Conservation (phyloP, 2,888 invertebrate genomes). For the Digitonthophagus gazella region DNA sequence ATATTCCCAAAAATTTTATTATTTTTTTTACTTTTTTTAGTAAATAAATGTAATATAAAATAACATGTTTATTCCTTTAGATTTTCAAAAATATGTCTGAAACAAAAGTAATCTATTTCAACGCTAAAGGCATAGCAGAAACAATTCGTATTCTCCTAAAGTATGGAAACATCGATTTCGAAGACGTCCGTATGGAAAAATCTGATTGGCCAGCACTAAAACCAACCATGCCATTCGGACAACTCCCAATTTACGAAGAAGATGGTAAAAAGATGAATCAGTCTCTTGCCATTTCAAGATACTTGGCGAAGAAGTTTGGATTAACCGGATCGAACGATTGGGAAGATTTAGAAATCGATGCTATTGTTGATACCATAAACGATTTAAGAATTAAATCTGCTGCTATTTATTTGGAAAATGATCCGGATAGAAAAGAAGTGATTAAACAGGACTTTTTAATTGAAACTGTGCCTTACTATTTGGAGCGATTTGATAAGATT, state of each 20-base stretch:
- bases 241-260: constrained; percentile 60
- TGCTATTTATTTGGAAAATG: constrained; percentile 32
- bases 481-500: constrained; percentile 58
- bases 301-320: constrained; percentile 59
- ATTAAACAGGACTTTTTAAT: constrained; percentile 53
- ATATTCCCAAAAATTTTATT: too few relatives aligned
- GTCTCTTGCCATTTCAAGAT: constrained; percentile 59
- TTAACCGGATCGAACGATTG: constrained; percentile 56
- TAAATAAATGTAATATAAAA: too few relatives aligned
- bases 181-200: constrained; percentile 13
- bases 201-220: constrained; percentile 21
- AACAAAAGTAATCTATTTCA: constrained; percentile 42
- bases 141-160: constrained; percentile 20
- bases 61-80: neutral
- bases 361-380: constrained; percentile 57
- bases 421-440: constrained; percentile 54
- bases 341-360: constrained; percentile 61
- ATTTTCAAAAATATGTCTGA: constrained; percentile 25
- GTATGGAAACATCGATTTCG: constrained; percentile 22
- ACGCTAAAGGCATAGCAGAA: constrained; percentile 37
- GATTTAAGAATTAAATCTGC: constrained; percentile 53
- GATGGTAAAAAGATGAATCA: constrained; percentile 61
- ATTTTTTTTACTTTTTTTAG: too few relatives aligned
- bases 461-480: constrained; percentile 58
- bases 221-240: constrained; percentile 50